Conservation (phyloP, 2,113 vertebrate species). For the Sceloporus tristichus region DNA sequence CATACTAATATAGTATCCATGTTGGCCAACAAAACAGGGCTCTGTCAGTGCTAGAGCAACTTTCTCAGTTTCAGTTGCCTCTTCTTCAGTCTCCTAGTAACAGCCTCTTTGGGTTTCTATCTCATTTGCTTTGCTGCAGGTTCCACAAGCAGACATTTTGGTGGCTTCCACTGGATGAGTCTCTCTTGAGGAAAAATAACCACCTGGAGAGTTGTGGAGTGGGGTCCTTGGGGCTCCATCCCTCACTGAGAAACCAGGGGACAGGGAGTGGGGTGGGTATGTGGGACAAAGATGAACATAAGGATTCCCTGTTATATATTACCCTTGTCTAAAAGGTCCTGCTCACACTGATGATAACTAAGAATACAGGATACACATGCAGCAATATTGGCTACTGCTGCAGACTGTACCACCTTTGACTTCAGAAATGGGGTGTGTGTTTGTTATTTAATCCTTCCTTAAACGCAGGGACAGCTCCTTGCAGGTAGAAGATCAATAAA, state of each 20-base stretch:
- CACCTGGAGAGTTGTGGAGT: no score
- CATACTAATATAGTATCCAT: no score
- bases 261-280: neutral
- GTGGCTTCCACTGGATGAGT: neutral
- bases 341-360: neutral
- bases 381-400: neutral
- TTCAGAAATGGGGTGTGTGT: neutral
- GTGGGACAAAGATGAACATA: neutral
- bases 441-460: no score
- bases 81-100: neutral
- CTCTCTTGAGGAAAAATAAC: no score
- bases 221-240: no score
- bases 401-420: neutral
- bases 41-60: neutral
- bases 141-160: neutral
- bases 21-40: neutral
- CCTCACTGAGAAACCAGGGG: neutral
- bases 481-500: neutral
- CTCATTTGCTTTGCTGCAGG: neutral
- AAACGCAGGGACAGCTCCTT: neutral
- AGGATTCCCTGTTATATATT: neutral
- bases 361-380: neutral
- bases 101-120: neutral
- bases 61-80: neutral
- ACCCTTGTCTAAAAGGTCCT: neutral